Conservation (phyloP, 2,113 vertebrate species). For the Sturnira hondurensis region DNA sequence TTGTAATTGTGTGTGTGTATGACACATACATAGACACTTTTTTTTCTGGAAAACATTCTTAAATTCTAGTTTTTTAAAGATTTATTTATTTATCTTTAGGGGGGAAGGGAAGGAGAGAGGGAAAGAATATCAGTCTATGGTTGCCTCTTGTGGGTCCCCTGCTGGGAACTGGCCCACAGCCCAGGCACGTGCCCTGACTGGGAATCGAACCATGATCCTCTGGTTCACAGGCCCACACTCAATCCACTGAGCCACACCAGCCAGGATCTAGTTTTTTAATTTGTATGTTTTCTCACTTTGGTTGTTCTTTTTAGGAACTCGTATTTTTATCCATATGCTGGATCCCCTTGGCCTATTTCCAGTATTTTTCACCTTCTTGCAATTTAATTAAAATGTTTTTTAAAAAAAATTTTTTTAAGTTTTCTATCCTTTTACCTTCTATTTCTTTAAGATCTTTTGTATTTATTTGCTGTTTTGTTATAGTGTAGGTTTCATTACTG, state of each 20-base stretch:
- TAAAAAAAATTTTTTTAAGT: neutral
- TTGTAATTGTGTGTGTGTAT: neutral
- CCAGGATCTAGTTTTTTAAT: neutral
- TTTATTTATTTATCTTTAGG: too few relatives aligned
- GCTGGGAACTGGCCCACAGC: too few relatives aligned
- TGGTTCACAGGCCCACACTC: too few relatives aligned
- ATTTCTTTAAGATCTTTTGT: neutral
- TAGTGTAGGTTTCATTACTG: neutral
- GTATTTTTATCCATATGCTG: neutral
- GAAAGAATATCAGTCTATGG: too few relatives aligned
- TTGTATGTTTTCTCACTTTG: neutral
- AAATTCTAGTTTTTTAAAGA: neutral
- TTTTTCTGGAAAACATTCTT: neutral
- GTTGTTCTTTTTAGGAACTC: neutral
- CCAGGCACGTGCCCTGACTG: too few relatives aligned
- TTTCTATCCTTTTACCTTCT: neutral
- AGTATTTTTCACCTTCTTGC: neutral
- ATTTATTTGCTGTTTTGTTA: neutral
- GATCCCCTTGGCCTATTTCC: neutral
- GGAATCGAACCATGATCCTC: too few relatives aligned
- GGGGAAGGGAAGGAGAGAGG: too few relatives aligned
- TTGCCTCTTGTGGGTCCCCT: too few relatives aligned
- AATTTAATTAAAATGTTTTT: conserved; percentile 16
- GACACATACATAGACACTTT: neutral
- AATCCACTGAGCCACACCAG: too few relatives aligned